A percentile compares a stretch with the other conserved stretches of the same genome.
These are phyloP conservation scores for Acanthornis magna DNA, from an alignment of 2,797 vertebrate genomes.

Conservation along the genomic window DNA sequence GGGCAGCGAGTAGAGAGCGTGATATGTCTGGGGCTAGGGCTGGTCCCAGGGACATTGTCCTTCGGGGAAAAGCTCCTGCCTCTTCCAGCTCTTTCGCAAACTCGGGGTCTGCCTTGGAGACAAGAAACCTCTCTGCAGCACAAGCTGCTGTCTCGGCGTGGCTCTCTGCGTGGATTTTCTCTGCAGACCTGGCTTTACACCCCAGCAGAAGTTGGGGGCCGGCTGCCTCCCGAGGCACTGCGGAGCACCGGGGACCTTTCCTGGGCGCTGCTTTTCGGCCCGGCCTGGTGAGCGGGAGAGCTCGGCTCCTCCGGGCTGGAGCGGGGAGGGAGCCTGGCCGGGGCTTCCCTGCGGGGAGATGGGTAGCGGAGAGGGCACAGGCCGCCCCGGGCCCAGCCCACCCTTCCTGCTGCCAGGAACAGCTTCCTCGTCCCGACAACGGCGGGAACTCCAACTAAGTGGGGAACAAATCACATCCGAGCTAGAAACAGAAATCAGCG, in stretches of 20 bases:
- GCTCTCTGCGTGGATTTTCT: not conserved
- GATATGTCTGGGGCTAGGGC: not conserved
- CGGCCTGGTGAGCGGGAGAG: not conserved
- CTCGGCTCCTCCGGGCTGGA: not conserved
- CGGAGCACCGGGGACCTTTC: not conserved
- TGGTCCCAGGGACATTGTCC: not conserved
- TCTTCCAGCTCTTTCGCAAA: not conserved
- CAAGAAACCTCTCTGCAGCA: not conserved
- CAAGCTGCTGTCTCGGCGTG: not conserved
- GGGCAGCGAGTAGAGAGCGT: not conserved
- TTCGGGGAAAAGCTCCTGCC: not conserved
- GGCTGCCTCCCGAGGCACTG: not conserved
- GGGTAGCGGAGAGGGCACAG: too few relatives aligned
- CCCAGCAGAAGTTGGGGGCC: not conserved
- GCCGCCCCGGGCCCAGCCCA: too few relatives aligned
- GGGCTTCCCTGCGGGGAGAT: not conserved
- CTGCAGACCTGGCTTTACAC: not conserved
- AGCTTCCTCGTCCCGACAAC: not conserved
- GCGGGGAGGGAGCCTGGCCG: too few relatives aligned
- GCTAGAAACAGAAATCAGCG: not conserved
- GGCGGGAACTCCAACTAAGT: accelerated
- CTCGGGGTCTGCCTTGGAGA: not conserved
- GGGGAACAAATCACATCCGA: not conserved
- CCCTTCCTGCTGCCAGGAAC: not conserved
- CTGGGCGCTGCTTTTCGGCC: not conserved